Evolutionary conservation across 1,140 invertebrate genomes (phyloP).

Genomic region (Dreissena polymorpha): DNA sequence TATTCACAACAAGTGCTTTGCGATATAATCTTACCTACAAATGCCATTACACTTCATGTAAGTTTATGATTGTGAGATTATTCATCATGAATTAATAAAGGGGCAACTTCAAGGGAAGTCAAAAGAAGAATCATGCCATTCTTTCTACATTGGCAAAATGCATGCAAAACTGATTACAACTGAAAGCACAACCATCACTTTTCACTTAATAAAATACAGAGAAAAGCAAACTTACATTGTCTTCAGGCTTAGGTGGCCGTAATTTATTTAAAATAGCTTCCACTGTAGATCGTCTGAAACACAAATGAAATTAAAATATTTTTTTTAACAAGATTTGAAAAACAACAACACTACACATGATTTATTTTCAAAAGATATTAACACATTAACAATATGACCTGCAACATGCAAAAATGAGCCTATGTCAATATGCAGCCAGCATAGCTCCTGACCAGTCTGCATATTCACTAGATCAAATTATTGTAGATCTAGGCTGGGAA

Average conservation of each 20-base stretch:
- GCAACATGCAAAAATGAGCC: no score
- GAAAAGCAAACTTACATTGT: slow-evolving; percentile 57
- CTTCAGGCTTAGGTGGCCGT: slow-evolving; percentile 61
- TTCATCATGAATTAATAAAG: background rate
- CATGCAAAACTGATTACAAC: background rate
- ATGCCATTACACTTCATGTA: background rate
- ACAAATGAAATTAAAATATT: background rate
- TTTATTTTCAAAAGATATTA: no score
- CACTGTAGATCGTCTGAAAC: slow-evolving; percentile 62
- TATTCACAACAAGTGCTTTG: no score
- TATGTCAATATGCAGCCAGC: no score
- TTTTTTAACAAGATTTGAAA: no score
- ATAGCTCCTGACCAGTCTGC: no score
- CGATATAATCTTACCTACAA: background rate
- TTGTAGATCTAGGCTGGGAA: no score
- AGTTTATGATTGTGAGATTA: background rate
- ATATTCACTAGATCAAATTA: no score
- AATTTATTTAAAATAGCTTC: slow-evolving; percentile 67
- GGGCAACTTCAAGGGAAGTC: no score
- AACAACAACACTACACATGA: no score
- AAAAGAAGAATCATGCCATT: background rate
- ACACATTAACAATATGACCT: no score
- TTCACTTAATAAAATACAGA: background rate
- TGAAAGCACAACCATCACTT: background rate
- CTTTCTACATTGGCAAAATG: background rate